These are phyloP conservation scores for Rhopalosiphum nymphaeae DNA, from an alignment of 2,888 invertebrate genomes.

Conservation along the genomic window DNA sequence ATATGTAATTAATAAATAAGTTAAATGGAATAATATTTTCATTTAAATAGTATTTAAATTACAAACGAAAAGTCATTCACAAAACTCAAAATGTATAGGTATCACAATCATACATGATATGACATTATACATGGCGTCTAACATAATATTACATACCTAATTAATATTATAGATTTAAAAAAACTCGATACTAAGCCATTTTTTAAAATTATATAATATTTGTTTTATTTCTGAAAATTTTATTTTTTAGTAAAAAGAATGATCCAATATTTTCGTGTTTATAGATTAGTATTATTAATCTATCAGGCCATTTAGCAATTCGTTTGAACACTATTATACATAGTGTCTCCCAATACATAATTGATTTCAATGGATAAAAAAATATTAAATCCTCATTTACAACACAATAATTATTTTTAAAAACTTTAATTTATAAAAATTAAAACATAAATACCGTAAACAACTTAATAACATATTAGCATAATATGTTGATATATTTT, in stretches of 20 bases:
- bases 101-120: neutral
- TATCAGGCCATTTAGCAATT: no score
- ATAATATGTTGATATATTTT: slow-evolving; percentile 68
- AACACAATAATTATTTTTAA: neutral
- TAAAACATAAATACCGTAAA: neutral
- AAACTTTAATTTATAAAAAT: neutral
- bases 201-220: neutral
- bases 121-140: neutral
- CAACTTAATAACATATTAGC: neutral
- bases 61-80: neutral
- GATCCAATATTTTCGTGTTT: neutral
- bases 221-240: neutral
- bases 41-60: slow-evolving; percentile 26
- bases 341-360: neutral
- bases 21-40: neutral
- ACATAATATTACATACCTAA: neutral
- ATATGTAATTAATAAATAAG: slow-evolving; percentile 65
- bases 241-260: neutral
- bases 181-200: neutral
- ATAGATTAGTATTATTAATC: no score
- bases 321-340: no score
- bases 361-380: neutral
- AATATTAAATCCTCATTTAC: neutral
- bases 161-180: neutral
- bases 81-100: neutral